These are phyloP conservation scores for Thalassarche chlororhynchos DNA, from an alignment of 2,113 vertebrate species.

Conservation along the genomic window DNA sequence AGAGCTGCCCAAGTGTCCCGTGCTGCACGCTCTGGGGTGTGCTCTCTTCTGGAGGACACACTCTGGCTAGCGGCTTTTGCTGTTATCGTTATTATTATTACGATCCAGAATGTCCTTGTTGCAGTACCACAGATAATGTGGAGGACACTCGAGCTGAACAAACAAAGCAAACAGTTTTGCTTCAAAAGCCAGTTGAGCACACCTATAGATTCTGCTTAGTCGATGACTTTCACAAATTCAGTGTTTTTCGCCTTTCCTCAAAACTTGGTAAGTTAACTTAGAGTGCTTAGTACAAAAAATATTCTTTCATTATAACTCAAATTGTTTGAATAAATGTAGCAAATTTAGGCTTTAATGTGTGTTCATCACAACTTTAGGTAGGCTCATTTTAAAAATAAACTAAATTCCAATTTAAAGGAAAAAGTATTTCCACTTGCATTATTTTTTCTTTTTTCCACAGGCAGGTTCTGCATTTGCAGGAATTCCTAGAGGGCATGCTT, in stretches of 20 bases:
- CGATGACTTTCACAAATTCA: background rate
- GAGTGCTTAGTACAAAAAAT: background rate
- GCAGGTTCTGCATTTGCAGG: background rate
- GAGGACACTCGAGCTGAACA: background rate
- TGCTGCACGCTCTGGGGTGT: fast-evolving
- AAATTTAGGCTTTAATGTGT: background rate
- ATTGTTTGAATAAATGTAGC: background rate
- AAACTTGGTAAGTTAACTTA: background rate
- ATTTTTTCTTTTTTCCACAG: background rate
- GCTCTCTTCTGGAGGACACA: background rate
- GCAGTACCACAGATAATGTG: too few relatives aligned
- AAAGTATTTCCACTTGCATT: background rate
- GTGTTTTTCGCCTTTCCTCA: background rate
- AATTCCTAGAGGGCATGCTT: background rate
- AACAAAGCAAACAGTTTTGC: background rate
- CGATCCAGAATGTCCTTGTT: background rate
- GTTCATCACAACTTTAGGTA: background rate
- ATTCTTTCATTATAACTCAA: background rate
- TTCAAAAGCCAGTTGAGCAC: background rate
- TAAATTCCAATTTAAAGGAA: background rate
- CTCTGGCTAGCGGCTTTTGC: background rate
- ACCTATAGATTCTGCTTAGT: background rate
- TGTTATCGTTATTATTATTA: background rate
- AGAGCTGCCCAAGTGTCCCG: background rate
- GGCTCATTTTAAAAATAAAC: background rate